Percentiles rank a stretch among this genome's conserved stretches.
Evolutionary conservation across 2,113 vertebrate species (phyloP).

Genomic region (Boleophthalmus pectinirostris): DNA sequence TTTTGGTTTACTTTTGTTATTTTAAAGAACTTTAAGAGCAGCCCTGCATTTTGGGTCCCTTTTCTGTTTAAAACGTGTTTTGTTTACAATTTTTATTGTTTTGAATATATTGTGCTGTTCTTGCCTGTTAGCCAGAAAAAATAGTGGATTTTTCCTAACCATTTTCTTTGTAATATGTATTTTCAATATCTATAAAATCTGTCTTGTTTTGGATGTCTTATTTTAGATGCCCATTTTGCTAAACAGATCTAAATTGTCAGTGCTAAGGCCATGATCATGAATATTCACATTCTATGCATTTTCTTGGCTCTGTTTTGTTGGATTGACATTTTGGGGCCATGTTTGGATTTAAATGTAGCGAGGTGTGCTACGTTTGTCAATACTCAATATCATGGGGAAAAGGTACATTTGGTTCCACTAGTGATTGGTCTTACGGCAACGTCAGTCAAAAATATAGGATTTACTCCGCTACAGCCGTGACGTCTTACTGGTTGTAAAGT

Average conservation of each 20-base stretch:
- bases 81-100: background rate
- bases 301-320: background rate
- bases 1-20: too few species aligned
- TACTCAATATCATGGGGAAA: background rate
- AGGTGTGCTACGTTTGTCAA: background rate
- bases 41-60: too few species aligned
- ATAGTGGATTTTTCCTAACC: background rate
- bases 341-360: background rate
- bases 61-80: too few species aligned
- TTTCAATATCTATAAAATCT: background rate
- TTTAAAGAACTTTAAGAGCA: too few species aligned
- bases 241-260: background rate
- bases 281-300: constrained; percentile 1
- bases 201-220: background rate
- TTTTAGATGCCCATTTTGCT: background rate
- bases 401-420: background rate
- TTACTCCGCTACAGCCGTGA: too few species aligned
- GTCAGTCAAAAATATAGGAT: too few species aligned
- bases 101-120: background rate
- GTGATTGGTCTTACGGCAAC: background rate
- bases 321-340: constrained; percentile 1
- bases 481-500: too few species aligned
- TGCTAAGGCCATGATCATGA: background rate
- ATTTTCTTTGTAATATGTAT: background rate
- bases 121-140: background rate